A percentile compares a stretch with the other conserved stretches of the same genome.
These are phyloP conservation scores for Champsocephalus esox DNA, from an alignment of 2,797 vertebrate species.

Conservation along the genomic window DNA sequence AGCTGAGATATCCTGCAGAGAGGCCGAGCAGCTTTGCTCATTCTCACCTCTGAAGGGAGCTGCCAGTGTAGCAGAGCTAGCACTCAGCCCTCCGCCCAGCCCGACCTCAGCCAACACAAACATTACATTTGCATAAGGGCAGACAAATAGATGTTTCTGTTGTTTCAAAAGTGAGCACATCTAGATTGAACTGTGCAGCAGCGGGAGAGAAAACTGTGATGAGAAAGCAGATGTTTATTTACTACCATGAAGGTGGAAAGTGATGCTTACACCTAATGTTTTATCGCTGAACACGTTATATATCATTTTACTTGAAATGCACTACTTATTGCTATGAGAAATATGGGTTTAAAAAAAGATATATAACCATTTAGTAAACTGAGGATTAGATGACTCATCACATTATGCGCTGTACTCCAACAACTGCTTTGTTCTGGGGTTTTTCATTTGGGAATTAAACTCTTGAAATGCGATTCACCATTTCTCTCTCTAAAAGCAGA, in stretches of 20 bases:
- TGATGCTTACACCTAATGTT: not conserved
- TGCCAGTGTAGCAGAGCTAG: conserved; percentile 56
- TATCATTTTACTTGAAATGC: conserved; percentile 7
- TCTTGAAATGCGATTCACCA: conserved; percentile 46
- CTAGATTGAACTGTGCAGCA: conserved; percentile 26
- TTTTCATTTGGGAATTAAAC: conserved; percentile 36
- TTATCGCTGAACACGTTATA: conserved; percentile 4
- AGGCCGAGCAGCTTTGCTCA: conserved; percentile 66
- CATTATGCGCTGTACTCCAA: conserved; percentile 33
- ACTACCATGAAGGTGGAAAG: conserved; percentile 3
- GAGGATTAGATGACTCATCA: conserved; percentile 59
- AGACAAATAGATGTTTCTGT: conserved; percentile 49
- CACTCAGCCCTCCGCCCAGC: conserved; percentile 54
- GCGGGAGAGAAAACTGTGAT: conserved; percentile 12
- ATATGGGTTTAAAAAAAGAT: conserved; percentile 26
- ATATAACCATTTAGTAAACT: conserved; percentile 18
- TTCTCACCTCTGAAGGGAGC: conserved; percentile 79
- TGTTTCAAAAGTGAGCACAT: conserved; percentile 36
- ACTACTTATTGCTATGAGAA: conserved; percentile 4
- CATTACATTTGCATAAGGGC: conserved; percentile 68
- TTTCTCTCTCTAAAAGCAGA: conserved; percentile 30
- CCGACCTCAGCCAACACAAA: conserved; percentile 60
- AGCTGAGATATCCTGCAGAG: conserved; percentile 56
- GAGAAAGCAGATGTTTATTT: conserved; percentile 17
- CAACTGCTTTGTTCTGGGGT: not conserved